These are phyloP conservation scores for Falco rusticolus DNA, from an alignment of 2,797 vertebrate genomes.

Conservation along the genomic window DNA sequence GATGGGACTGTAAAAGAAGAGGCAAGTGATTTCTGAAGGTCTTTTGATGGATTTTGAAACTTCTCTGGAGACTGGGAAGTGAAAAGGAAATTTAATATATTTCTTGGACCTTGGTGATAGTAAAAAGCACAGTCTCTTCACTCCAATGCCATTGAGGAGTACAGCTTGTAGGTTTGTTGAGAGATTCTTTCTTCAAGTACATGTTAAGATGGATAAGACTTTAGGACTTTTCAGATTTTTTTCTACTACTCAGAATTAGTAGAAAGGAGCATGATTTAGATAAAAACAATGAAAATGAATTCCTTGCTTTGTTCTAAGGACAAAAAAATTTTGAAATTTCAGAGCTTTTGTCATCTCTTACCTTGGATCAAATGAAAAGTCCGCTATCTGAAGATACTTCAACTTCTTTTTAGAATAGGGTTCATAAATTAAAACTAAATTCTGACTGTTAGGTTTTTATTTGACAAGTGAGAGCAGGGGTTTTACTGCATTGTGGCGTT, in stretches of 20 bases:
- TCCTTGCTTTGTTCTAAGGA: background rate
- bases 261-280: background rate
- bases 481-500: background rate
- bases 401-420: background rate
- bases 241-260: background rate
- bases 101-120: background rate
- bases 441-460: background rate
- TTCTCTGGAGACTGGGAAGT: background rate
- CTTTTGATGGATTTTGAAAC: background rate
- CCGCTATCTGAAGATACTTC: background rate
- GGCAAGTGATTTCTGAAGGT: background rate
- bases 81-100: background rate
- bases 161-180: background rate
- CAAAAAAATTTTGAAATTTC: background rate
- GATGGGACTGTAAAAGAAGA: background rate
- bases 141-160: background rate
- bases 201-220: background rate
- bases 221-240: background rate
- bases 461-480: background rate
- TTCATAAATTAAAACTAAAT: background rate
- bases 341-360: background rate
- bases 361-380: background rate
- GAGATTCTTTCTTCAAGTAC: background rate
- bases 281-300: background rate
- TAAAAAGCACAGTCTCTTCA: background rate